Evolutionary conservation across 2,113 vertebrate genomes (phyloP).

Genomic region (Cyanistes caeruleus): DNA sequence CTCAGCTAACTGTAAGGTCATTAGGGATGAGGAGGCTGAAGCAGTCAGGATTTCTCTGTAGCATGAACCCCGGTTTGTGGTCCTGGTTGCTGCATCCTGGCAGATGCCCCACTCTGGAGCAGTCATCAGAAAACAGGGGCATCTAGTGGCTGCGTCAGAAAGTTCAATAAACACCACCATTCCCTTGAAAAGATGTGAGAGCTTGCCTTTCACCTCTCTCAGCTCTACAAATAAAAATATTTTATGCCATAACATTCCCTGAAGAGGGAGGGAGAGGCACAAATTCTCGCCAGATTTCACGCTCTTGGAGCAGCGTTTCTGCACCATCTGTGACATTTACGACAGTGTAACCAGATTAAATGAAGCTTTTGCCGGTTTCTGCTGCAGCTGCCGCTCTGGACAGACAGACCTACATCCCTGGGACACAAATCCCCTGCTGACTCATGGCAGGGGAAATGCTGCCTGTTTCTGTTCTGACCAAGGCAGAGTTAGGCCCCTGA

Average conservation of each 20-base stretch:
- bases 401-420: background rate
- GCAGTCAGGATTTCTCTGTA: background rate
- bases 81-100: rapidly evolving
- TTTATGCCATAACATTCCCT: background rate
- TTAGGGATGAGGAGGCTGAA: background rate
- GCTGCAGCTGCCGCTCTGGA: background rate
- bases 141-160: constrained; percentile 16
- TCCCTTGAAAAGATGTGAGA: background rate
- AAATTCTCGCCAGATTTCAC: background rate
- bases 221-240: background rate
- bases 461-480: background rate
- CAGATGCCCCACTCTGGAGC: background rate
- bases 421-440: background rate
- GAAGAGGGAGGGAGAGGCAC: background rate
- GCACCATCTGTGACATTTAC: background rate
- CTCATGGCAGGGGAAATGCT: background rate
- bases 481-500: background rate
- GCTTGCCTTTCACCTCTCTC: background rate
- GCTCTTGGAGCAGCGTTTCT: rapidly evolving
- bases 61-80: background rate
- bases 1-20: background rate
- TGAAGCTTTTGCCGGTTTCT: background rate
- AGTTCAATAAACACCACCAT: background rate
- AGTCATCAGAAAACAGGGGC: constrained; percentile 46
- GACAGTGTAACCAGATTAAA: background rate